A percentile compares a stretch with the other conserved stretches of the same genome.
phyloP scores from a whole-genome alignment of 2,797 vertebrate species.

The Tokudaia tokunoshimensis region DNA sequence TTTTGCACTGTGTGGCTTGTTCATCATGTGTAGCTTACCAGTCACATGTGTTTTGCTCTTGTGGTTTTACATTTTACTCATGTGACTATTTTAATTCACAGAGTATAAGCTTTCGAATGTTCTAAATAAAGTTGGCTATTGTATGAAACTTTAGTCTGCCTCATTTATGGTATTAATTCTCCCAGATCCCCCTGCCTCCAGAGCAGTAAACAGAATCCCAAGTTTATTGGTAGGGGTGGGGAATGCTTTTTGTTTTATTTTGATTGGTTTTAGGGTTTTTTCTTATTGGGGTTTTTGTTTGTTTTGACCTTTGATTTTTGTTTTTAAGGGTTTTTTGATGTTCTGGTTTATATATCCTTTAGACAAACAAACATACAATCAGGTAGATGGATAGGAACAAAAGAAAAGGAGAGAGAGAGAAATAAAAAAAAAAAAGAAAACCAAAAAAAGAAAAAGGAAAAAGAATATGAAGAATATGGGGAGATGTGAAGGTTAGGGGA shows the following conservation, averaged over 20 bases:
- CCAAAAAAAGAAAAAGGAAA: too few relatives aligned
- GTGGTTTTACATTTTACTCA: not conserved
- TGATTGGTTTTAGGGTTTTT: not conserved
- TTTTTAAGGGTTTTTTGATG: not conserved
- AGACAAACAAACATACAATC: not conserved
- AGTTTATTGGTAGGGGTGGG: not conserved
- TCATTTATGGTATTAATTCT: too few relatives aligned
- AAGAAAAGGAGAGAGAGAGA: too few relatives aligned
- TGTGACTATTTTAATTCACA: not conserved
- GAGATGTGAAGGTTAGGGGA: not conserved
- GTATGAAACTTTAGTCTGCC: not conserved
- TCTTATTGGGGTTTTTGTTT: not conserved
- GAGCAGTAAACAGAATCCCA: not conserved
- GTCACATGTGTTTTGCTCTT: not conserved
- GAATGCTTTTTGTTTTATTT: not conserved
- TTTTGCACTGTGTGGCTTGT: not conserved
- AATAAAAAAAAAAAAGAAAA: not conserved
- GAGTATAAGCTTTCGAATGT: not conserved
- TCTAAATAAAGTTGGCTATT: not conserved
- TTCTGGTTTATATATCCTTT: not conserved
- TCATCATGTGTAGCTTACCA: not conserved
- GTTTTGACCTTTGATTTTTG: not conserved
- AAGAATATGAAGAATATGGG: too few relatives aligned
- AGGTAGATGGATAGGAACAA: too few relatives aligned
- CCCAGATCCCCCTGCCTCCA: not conserved